These are phyloP conservation scores for Netelia inedita DNA, from an alignment of 2,888 invertebrate species.

Conservation along the genomic window DNA sequence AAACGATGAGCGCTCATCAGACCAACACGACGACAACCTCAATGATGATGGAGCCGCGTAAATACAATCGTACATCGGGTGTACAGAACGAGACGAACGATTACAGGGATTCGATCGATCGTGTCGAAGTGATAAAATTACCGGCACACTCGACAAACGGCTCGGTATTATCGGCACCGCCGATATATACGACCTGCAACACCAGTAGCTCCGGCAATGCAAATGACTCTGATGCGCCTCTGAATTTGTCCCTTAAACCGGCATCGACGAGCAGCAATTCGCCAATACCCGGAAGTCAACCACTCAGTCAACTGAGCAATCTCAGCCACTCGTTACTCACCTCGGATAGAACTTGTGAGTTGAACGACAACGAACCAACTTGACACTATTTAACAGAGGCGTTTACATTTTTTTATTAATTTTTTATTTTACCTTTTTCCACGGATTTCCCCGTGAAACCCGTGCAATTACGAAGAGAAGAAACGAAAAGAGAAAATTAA, in stretches of 20 bases:
- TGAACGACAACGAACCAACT: not conserved
- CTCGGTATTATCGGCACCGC: conserved; percentile 85
- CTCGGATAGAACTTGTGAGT: conserved; percentile 87
- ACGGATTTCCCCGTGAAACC: no score
- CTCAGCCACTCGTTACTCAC: conserved; percentile 83
- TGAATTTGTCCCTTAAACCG: conserved; percentile 94
- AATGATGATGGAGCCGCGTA: conserved; percentile 86
- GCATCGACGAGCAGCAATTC: conserved; percentile 82
- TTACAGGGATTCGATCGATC: conserved; percentile 86
- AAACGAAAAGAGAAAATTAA: no score
- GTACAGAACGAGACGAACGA: conserved; percentile 80
- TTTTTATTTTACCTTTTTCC: not conserved
- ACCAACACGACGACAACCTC: conserved; percentile 79
- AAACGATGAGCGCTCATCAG: conserved; percentile 81
- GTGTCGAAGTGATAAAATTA: conserved; percentile 93
- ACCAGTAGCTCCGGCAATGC: conserved; percentile 84
- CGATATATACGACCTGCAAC: conserved; percentile 86
- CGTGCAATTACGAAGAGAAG: no score
- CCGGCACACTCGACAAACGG: conserved; percentile 87
- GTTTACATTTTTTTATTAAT: not conserved
- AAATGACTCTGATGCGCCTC: conserved; percentile 91
- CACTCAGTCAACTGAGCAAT: conserved; percentile 84
- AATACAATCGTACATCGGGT: conserved; percentile 80
- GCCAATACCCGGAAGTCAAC: conserved; percentile 81
- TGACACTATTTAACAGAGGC: no score